Percentiles rank a stretch among this genome's conserved stretches.
Conservation (phyloP, 2,797 vertebrate species). For the Nothura maculosa region DNA sequence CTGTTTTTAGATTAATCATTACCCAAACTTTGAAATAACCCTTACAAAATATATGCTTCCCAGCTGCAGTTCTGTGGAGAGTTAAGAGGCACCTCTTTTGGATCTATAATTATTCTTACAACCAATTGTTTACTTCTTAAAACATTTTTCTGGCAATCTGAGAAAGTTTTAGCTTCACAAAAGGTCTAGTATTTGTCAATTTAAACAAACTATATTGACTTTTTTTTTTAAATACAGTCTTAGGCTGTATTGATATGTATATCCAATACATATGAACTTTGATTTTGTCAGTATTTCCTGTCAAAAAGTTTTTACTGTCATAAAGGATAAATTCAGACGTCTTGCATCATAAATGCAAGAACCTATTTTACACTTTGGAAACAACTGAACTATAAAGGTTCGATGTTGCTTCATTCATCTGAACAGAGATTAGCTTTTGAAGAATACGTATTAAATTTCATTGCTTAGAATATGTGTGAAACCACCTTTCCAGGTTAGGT, state of each 20-base stretch:
- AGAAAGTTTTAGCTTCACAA: not conserved
- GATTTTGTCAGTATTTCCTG: not conserved
- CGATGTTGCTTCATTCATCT: constrained; percentile 12
- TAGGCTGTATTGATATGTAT: not conserved
- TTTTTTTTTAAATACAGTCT: not conserved
- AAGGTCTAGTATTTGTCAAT: not conserved
- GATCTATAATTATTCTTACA: not conserved
- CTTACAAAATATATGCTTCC: not conserved
- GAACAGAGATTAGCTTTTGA: not conserved
- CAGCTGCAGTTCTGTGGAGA: not conserved
- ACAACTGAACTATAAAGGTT: not conserved
- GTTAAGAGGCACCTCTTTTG: not conserved
- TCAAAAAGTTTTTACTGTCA: not conserved
- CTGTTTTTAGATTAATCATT: not conserved
- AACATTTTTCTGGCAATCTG: not conserved
- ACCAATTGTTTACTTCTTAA: not conserved
- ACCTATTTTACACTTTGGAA: constrained; percentile 4
- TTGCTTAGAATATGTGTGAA: not conserved
- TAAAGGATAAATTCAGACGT: not conserved
- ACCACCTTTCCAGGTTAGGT: not conserved
- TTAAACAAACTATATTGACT: not conserved
- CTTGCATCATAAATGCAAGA: not conserved
- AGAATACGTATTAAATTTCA: not conserved
- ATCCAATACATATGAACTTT: not conserved
- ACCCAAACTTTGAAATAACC: not conserved